A percentile compares a stretch with the other conserved stretches of the same genome.
Evolutionary conservation across 1,140 invertebrate genomes (phyloP).

Genomic region (Macrosteles quadrilineatus): DNA sequence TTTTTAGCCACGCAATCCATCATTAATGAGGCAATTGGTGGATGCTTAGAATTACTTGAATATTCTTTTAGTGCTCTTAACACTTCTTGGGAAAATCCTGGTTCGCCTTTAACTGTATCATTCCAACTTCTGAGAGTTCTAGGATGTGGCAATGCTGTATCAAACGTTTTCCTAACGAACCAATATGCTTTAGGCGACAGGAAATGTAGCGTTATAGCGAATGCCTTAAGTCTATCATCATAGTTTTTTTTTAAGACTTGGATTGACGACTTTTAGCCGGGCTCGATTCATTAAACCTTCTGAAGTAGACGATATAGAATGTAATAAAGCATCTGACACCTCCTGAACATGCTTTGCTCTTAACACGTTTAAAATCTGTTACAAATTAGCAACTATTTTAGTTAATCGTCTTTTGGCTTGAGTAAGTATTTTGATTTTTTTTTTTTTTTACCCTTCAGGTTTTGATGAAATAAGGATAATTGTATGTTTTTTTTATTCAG

Average conservation of each 20-base stretch:
- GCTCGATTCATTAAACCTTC: slow-evolving; percentile 28
- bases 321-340: slow-evolving; percentile 11
- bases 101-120: too few relatives aligned
- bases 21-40: not conserved
- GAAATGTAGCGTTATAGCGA: slow-evolving; percentile 50
- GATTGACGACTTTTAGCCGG: not conserved
- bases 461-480: slow-evolving; percentile 24
- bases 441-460: too few relatives aligned
- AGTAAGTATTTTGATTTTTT: slow-evolving; percentile 20
- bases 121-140: slow-evolving; percentile 48
- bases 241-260: slow-evolving; percentile 27
- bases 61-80: not conserved
- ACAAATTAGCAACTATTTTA: slow-evolving; percentile 25
- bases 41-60: not conserved
- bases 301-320: slow-evolving; percentile 21
- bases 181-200: slow-evolving; percentile 49
- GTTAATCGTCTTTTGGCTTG: slow-evolving; percentile 1
- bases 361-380: not conserved
- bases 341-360: slow-evolving; percentile 9
- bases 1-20: not conserved
- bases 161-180: slow-evolving; percentile 49
- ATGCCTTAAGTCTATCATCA: slow-evolving; percentile 34
- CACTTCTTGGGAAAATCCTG: too few relatives aligned
- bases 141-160: slow-evolving; percentile 48
- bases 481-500: not conserved